These are phyloP conservation scores for Rissa tridactyla DNA, from an alignment of 2,113 vertebrate genomes.

Conservation along the genomic window DNA sequence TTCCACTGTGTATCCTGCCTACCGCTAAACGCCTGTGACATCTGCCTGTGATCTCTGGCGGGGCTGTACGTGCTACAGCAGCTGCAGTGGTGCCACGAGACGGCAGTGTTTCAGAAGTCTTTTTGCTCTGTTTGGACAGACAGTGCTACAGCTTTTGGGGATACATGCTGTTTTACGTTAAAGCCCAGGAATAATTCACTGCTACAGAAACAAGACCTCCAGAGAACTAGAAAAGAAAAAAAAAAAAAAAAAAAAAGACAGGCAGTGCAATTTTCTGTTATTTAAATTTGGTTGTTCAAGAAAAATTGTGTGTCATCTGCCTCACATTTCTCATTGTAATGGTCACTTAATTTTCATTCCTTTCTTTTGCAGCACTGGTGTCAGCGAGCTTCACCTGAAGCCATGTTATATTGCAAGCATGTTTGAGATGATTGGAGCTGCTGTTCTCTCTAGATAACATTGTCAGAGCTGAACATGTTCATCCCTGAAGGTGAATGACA, in stretches of 20 bases:
- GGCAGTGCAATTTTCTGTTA: neutral
- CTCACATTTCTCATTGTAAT: neutral
- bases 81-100: neutral
- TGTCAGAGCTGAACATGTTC: slow-evolving; percentile 27
- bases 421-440: neutral
- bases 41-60: neutral
- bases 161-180: neutral
- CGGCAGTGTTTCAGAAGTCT: neutral
- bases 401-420: neutral
- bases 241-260: neutral
- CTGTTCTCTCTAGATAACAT: slow-evolving; percentile 62
- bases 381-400: neutral
- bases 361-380: neutral
- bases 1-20: neutral
- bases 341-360: neutral
- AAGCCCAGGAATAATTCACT: neutral
- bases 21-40: neutral
- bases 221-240: neutral
- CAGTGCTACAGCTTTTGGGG: rapidly evolving
- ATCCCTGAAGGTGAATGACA: slow-evolving; percentile 28
- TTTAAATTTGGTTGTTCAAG: neutral
- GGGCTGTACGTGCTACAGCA: neutral
- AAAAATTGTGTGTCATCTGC: neutral
- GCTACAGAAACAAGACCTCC: neutral
- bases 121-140: neutral